These are phyloP conservation scores for Platerodrilus igneus DNA, from an alignment of 2,888 invertebrate species.

Conservation along the genomic window DNA sequence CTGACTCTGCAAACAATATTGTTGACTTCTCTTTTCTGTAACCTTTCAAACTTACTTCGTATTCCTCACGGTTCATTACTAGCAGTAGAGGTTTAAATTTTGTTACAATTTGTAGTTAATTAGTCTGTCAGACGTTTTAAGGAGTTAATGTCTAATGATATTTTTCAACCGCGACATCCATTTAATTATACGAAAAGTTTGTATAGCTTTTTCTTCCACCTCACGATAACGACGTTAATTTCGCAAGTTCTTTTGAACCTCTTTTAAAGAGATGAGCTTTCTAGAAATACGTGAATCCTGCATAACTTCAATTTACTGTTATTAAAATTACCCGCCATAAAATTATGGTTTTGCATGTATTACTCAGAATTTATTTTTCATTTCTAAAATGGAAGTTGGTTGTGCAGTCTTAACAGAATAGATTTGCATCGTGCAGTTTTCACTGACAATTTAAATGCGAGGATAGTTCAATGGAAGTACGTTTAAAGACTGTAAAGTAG, in stretches of 20 bases:
- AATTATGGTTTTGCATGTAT: slow-evolving; percentile 4
- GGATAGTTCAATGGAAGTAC: too few relatives aligned
- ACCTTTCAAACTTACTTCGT: too few relatives aligned
- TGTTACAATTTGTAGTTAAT: too few relatives aligned
- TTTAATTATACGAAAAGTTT: slow-evolving; percentile 17
- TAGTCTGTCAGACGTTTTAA: too few relatives aligned
- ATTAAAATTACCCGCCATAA: neutral
- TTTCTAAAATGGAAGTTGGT: slow-evolving; percentile 11
- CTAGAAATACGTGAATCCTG: too few relatives aligned
- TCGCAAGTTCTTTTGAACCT: slow-evolving; percentile 7
- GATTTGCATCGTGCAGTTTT: slow-evolving; percentile 16
- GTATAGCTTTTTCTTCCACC: slow-evolving; percentile 9
- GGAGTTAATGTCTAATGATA: slow-evolving; percentile 14
- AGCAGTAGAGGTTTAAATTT: too few relatives aligned
- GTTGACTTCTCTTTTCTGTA: too few relatives aligned
- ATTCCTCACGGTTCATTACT: too few relatives aligned
- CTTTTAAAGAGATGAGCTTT: too few relatives aligned
- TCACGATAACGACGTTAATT: slow-evolving; percentile 15
- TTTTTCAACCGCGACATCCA: slow-evolving; percentile 13
- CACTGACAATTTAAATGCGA: slow-evolving; percentile 17
- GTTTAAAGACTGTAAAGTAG: too few relatives aligned
- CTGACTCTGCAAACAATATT: too few relatives aligned
- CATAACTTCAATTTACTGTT: too few relatives aligned
- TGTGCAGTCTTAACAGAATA: slow-evolving; percentile 6
- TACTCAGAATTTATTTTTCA: slow-evolving; percentile 8